Percentiles rank a stretch among this genome's conserved stretches.
These are phyloP conservation scores for Osmerus mordax DNA, from an alignment of 2,113 vertebrate genomes.

Conservation along the genomic window DNA sequence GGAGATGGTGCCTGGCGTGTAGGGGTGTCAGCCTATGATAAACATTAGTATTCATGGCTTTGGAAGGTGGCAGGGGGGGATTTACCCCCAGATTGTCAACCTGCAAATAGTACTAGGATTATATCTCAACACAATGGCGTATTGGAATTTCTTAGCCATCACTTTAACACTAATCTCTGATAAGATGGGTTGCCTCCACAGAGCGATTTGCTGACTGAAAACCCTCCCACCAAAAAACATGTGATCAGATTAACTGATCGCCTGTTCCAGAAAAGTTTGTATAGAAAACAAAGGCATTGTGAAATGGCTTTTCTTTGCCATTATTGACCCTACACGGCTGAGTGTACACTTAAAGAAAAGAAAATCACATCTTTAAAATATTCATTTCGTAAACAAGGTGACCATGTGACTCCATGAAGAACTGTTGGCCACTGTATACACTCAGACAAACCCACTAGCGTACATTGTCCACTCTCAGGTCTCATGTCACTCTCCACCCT, in stretches of 20 bases:
- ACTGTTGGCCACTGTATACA: no score
- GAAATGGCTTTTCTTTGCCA: no score
- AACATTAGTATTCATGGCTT: conserved; percentile 42
- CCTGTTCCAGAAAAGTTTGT: no score
- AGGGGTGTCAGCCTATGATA: conserved; percentile 18
- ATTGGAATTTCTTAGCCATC: conserved; percentile 19
- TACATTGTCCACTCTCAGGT: no score
- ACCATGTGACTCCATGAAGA: no score
- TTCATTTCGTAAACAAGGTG: no score
- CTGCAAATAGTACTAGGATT: conserved; percentile 45
- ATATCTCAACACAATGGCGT: conserved; percentile 37
- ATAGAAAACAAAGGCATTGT: no score
- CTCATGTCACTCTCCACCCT: no score
- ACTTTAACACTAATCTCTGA: not conserved
- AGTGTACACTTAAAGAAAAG: no score
- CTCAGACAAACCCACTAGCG: no score
- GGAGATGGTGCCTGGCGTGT: conserved; percentile 20
- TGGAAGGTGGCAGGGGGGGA: conserved; percentile 5
- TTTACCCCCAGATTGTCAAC: conserved; percentile 38
- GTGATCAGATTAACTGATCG: not conserved
- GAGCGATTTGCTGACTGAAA: conserved; percentile 2
- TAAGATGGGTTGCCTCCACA: not conserved
- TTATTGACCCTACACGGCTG: no score
- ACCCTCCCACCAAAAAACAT: not conserved
- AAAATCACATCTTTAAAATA: no score